phyloP scores from a whole-genome alignment of 2,888 invertebrate genomes.

The Clivina fossor region DNA sequence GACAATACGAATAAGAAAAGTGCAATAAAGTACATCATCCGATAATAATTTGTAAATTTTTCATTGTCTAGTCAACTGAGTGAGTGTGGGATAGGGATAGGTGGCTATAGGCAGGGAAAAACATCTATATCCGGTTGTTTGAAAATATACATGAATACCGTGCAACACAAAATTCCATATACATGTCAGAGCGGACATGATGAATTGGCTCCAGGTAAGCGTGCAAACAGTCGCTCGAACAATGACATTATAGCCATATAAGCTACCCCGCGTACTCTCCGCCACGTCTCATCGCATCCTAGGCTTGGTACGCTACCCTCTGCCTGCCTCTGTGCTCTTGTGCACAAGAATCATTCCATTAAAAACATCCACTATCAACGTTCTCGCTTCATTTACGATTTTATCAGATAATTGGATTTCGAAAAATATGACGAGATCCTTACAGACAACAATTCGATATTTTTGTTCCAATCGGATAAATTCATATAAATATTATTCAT shows the following conservation, averaged over 20 bases:
- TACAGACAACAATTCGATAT: too few relatives aligned
- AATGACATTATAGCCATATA: constrained; percentile 23
- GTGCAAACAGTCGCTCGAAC: constrained; percentile 43
- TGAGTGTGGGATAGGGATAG: too few relatives aligned
- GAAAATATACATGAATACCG: constrained; percentile 22
- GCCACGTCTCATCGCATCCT: too few relatives aligned
- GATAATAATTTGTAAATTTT: too few relatives aligned
- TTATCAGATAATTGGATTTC: constrained; percentile 28
- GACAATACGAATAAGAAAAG: too few relatives aligned
- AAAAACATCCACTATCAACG: constrained; percentile 23
- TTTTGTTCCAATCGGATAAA: too few relatives aligned
- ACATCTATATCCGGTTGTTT: constrained; percentile 14
- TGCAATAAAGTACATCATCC: too few relatives aligned
- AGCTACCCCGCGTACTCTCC: constrained; percentile 5
- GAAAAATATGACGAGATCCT: constrained; percentile 14
- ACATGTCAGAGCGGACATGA: constrained; percentile 51
- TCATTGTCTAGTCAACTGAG: too few relatives aligned
- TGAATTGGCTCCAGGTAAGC: constrained; percentile 51
- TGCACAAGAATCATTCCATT: constrained; percentile 20
- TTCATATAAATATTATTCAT: too few relatives aligned
- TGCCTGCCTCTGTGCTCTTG: too few relatives aligned
- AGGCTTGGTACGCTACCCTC: too few relatives aligned
- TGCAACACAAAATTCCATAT: constrained; percentile 52
- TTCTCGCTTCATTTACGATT: constrained; percentile 22
- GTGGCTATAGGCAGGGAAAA: too few relatives aligned